Percentiles rank a stretch among this genome's conserved stretches.
Conservation (phyloP, 2,888 invertebrate genomes). For the Rapana venosa region DNA sequence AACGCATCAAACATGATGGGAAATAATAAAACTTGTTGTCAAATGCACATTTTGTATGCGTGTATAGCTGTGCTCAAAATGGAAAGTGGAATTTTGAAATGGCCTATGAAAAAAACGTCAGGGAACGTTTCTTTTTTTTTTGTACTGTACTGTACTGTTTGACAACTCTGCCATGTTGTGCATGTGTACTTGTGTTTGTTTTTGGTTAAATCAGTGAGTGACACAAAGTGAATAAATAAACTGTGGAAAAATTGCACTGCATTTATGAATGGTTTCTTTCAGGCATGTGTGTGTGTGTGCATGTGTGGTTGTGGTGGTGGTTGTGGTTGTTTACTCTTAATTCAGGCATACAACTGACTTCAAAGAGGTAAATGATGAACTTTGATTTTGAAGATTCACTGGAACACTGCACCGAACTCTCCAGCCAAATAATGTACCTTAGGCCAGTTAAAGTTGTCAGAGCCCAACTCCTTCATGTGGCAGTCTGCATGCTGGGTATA, state of each 20-base stretch:
- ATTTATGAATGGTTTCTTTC: background rate
- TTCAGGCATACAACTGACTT: background rate
- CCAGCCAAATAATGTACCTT: background rate
- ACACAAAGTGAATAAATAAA: background rate
- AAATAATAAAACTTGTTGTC: background rate
- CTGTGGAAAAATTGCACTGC: background rate
- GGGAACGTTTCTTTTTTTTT: slow-evolving; percentile 20
- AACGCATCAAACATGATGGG: background rate
- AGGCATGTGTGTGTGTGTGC: background rate
- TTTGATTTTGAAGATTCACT: background rate
- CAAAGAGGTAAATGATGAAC: background rate
- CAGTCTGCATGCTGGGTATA: background rate
- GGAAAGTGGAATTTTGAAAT: background rate
- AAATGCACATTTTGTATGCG: background rate
- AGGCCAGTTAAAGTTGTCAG: background rate
- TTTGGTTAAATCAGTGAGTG: slow-evolving; percentile 22
- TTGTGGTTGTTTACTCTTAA: no score
- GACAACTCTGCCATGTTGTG: background rate
- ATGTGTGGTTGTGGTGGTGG: background rate
- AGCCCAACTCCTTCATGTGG: background rate
- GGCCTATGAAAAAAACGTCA: slow-evolving; percentile 31
- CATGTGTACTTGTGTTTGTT: background rate
- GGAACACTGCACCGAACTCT: background rate
- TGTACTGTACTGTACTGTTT: background rate
- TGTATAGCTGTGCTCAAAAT: slow-evolving; percentile 27